These are phyloP conservation scores for Sciurus vulgaris DNA, from an alignment of 2,797 vertebrate genomes.

Conservation along the genomic window DNA sequence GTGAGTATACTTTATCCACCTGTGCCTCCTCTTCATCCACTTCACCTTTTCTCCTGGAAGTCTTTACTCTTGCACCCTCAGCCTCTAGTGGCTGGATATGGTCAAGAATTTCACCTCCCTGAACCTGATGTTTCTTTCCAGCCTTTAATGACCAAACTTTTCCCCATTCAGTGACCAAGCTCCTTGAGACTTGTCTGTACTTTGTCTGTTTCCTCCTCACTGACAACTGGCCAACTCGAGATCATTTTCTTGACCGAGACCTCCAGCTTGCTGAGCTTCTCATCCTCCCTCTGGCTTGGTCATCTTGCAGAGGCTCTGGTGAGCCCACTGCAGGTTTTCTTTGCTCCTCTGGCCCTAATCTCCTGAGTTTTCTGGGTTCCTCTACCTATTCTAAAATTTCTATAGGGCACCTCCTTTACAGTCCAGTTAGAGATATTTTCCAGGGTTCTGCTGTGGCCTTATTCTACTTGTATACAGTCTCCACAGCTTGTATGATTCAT, in stretches of 20 bases:
- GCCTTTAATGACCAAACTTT: background rate
- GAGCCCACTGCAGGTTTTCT: background rate
- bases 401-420: background rate
- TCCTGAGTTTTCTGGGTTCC: background rate
- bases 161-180: background rate
- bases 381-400: background rate
- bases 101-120: background rate
- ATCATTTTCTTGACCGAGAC: background rate
- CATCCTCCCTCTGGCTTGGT: background rate
- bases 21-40: rapidly evolving
- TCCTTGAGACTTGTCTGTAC: background rate
- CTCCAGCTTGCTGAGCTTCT: background rate
- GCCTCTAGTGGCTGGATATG: background rate
- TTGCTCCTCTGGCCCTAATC: background rate
- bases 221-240: background rate
- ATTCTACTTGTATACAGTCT: background rate
- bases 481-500: background rate
- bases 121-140: background rate
- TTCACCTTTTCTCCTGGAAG: background rate
- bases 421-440: background rate
- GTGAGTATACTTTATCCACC: background rate
- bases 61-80: background rate
- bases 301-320: background rate
- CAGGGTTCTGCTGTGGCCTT: background rate
- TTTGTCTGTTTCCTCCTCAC: background rate